Conservation (phyloP, 1,140 invertebrate species). For the Ips nitidus region DNA sequence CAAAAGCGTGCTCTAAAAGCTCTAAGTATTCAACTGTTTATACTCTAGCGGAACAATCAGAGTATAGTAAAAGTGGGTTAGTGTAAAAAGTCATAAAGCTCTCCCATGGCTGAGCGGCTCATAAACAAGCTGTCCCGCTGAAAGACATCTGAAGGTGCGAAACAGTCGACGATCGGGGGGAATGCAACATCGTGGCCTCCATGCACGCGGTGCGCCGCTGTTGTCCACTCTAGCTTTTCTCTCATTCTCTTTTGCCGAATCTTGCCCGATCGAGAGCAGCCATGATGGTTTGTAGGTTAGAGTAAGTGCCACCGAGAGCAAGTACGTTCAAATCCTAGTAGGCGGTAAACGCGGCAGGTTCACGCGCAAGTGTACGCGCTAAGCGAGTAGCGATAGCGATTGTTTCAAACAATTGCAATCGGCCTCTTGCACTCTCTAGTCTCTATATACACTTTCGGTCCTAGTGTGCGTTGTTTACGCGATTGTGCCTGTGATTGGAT, state of each 20-base stretch:
- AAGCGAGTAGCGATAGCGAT: slow-evolving; percentile 33
- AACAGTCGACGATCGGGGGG: slow-evolving; percentile 11
- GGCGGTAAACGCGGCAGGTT: slow-evolving; percentile 49
- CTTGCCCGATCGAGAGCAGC: slow-evolving; percentile 42
- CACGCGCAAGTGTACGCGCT: slow-evolving; percentile 47
- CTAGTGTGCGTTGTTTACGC: slow-evolving; percentile 34
- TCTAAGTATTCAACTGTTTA: no score
- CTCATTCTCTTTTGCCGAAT: slow-evolving; percentile 15
- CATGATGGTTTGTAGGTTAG: slow-evolving; percentile 46
- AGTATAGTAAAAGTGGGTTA: slow-evolving; percentile 17
- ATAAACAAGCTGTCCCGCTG: slow-evolving; percentile 20
- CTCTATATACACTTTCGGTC: slow-evolving; percentile 21
- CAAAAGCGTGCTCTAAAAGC: no score
- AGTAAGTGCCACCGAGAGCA: slow-evolving; percentile 48
- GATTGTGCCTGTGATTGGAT: slow-evolving; percentile 29
- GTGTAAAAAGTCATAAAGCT: slow-evolving; percentile 29
- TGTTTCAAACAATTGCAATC: slow-evolving; percentile 48
- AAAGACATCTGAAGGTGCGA: slow-evolving; percentile 29
- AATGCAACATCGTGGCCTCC: slow-evolving; percentile 1
- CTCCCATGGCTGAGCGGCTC: slow-evolving; percentile 12
- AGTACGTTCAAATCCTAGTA: slow-evolving; percentile 48
- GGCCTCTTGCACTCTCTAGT: slow-evolving; percentile 36
- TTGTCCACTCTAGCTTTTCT: slow-evolving; percentile 17
- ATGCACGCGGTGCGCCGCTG: slow-evolving; percentile 21
- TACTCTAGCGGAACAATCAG: not conserved